These are phyloP conservation scores for Drosophila mercatorum DNA, from an alignment of 2,888 invertebrate species.

Conservation along the genomic window DNA sequence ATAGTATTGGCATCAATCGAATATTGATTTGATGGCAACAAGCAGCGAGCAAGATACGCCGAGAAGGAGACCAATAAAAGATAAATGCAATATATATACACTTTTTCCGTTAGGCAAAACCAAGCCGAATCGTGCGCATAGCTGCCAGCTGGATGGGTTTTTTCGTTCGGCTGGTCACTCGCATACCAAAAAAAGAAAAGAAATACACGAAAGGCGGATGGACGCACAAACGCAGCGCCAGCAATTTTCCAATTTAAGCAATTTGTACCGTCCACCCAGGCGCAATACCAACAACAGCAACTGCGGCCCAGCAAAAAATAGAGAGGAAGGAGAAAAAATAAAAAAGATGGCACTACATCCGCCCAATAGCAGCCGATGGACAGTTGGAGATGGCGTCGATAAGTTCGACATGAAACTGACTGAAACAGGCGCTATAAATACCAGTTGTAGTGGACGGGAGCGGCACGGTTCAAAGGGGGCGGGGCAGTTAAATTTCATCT, in stretches of 20 bases:
- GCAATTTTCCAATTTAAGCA: constrained; percentile 80
- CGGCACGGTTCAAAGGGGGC: neutral
- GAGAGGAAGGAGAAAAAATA: neutral
- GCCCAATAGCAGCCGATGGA: constrained; percentile 24
- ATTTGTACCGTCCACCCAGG: constrained; percentile 67
- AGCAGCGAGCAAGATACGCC: constrained; percentile 23
- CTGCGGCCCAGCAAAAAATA: constrained; percentile 20
- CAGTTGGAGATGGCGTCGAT: constrained; percentile 56
- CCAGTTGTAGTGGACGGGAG: constrained; percentile 8
- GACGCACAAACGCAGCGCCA: constrained; percentile 65
- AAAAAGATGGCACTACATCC: constrained; percentile 27
- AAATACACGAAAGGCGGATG: neutral
- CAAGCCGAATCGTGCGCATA: constrained; percentile 46
- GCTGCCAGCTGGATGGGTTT: constrained; percentile 22
- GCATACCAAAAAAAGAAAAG: constrained; percentile 2
- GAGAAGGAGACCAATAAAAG: constrained; percentile 67
- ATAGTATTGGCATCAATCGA: constrained; percentile 80
- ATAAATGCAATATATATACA: constrained; percentile 70
- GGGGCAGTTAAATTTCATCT: constrained; percentile 22
- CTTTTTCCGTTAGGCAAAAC: constrained; percentile 54
- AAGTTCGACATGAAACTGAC: constrained; percentile 58
- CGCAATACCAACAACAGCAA: constrained; percentile 40
- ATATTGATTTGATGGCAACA: constrained; percentile 75
- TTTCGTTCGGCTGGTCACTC: constrained; percentile 9
- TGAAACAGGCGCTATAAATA: constrained; percentile 48